Conservation (phyloP, 2,113 vertebrate genomes). For the Litocranius walleri region DNA sequence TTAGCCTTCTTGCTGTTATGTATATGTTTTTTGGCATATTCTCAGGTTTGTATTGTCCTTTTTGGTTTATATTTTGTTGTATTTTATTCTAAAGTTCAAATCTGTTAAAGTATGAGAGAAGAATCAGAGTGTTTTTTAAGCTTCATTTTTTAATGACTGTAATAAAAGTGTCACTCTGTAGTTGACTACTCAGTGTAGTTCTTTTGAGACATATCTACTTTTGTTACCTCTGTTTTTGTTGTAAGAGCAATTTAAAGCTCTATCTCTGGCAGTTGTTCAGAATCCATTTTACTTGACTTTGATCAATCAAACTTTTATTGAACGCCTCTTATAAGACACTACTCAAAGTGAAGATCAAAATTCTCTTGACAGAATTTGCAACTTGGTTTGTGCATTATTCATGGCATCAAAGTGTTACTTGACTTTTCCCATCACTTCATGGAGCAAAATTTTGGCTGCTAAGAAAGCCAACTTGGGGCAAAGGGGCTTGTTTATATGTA, state of each 20-base stretch:
- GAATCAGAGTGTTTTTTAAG: constrained; percentile 5
- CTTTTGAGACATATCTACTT: constrained; percentile 63
- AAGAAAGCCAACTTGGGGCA: constrained; percentile 31
- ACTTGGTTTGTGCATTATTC: constrained; percentile 69
- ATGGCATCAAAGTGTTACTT: constrained; percentile 49
- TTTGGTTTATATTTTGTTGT: constrained; percentile 49
- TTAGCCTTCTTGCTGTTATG: constrained; percentile 88
- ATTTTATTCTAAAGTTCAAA: constrained; percentile 55
- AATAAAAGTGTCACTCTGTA: constrained; percentile 64
- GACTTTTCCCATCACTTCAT: constrained; percentile 49
- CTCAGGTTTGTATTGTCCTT: constrained; percentile 86
- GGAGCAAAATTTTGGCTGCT: constrained; percentile 34
- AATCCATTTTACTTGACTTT: constrained; percentile 71
- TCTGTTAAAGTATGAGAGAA: constrained; percentile 44
- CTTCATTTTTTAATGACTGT: constrained; percentile 65
- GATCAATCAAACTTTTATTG: constrained; percentile 73
- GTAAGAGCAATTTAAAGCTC: constrained; percentile 66
- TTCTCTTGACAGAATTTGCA: constrained; percentile 67
- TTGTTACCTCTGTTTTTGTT: constrained; percentile 67
- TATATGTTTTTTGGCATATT: constrained; percentile 92
- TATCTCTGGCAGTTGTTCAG: constrained; percentile 70
- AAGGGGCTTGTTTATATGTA: background rate
- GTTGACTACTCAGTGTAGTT: constrained; percentile 47
- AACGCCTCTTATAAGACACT: constrained; percentile 60
- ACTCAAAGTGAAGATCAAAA: constrained; percentile 63